Conservation (phyloP, 1,140 invertebrate species). For the Babylonia areolata region DNA sequence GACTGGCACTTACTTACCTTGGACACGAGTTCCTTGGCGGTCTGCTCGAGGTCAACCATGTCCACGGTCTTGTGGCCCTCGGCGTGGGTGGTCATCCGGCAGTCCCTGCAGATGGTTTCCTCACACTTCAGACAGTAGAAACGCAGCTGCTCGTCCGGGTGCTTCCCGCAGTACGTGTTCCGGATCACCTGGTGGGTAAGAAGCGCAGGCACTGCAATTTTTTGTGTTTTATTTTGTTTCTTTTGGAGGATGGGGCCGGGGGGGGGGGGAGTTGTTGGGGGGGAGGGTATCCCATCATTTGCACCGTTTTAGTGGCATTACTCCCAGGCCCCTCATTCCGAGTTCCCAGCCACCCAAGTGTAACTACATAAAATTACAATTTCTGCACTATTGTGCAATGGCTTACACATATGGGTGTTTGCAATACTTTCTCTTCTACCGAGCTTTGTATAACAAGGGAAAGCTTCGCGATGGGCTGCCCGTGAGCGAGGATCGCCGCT, state of each 20-base stretch:
- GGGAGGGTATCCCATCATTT: too few relatives aligned
- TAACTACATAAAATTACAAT: too few relatives aligned
- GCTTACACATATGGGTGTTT: too few relatives aligned
- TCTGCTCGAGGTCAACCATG: constrained; percentile 17
- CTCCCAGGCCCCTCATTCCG: too few relatives aligned
- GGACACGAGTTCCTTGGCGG: constrained; percentile 25
- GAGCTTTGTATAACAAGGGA: too few relatives aligned
- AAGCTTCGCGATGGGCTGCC: too few relatives aligned
- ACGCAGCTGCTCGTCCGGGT: constrained; percentile 18
- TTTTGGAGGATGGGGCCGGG: background rate
- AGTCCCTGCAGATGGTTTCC: constrained; percentile 21
- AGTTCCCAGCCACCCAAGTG: too few relatives aligned
- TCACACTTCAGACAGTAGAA: constrained; percentile 28
- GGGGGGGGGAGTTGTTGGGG: background rate
- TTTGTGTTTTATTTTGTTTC: too few relatives aligned
- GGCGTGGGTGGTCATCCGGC: constrained; percentile 25
- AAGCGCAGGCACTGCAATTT: background rate
- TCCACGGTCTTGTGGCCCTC: constrained; percentile 23
- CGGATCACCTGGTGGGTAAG: background rate
- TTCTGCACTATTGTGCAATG: too few relatives aligned
- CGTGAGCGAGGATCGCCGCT: too few relatives aligned
- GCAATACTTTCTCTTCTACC: too few relatives aligned
- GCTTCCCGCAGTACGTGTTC: constrained; percentile 4
- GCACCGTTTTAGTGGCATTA: too few relatives aligned
- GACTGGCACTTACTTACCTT: background rate